Conservation (phyloP, 2,797 vertebrate species). For the Cryptoprocta ferox region DNA sequence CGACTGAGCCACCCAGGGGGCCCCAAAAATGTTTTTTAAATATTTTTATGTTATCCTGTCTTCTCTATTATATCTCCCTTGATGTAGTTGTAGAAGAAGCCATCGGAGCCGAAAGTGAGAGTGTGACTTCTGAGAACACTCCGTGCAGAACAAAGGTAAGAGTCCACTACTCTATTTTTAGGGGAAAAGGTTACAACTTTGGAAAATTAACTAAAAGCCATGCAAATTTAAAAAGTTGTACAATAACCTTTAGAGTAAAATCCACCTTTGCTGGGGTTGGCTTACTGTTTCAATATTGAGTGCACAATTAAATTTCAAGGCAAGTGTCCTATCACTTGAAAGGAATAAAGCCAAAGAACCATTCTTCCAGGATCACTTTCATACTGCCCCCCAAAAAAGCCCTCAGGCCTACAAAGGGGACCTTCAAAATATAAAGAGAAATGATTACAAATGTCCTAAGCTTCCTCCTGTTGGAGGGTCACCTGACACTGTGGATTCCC, state of each 20-base stretch:
- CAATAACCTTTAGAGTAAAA: not conserved
- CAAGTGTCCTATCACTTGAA: not conserved
- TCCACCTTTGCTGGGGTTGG: not conserved
- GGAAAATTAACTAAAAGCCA: not conserved
- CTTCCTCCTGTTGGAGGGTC: not conserved
- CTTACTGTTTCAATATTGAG: not conserved
- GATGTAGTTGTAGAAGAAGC: conserved; percentile 92
- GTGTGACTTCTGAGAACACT: conserved; percentile 73
- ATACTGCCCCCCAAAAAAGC: not conserved
- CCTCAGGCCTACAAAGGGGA: not conserved
- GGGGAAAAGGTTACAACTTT: not conserved
- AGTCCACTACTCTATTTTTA: not conserved
- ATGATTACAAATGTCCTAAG: not conserved
- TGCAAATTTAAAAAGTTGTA: not conserved
- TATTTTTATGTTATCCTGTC: not conserved
- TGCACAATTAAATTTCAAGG: not conserved
- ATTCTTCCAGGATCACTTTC: not conserved
- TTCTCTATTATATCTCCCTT: conserved; percentile 35
- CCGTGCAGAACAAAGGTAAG: conserved; percentile 88
- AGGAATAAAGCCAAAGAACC: not conserved
- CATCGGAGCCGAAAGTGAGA: conserved; percentile 79
- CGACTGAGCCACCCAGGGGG: too few relatives aligned
- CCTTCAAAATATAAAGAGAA: not conserved
- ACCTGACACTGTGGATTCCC: not conserved
- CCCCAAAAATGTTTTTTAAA: not conserved